Base-by-base conservation (phyloP, 2,888 invertebrate species). In the Apamea sordens region DNA sequence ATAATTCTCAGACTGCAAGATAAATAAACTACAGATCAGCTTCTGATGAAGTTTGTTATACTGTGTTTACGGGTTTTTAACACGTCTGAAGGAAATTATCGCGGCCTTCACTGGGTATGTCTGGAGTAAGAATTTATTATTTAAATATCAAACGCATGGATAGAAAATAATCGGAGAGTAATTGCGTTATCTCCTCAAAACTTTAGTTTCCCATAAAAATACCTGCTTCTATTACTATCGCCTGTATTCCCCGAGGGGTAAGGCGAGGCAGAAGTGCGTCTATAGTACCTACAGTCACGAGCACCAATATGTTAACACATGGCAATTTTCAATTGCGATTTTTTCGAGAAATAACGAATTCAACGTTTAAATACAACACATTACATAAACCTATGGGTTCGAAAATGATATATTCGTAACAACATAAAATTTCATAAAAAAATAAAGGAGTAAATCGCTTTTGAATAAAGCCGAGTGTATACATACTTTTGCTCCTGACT, bases 41-140 rank as follows among this genome's bases (percentile, higher is more conserved):
- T 63, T 67, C 56, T 36, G 32, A 63, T 77, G 70, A 56, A 77
- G 50, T 72, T 59, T 76, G n/a, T 70, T 74, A 67, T 86, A 13
- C 4, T 82, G 10, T 67, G 21, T 70, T 64, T 67, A 82, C 63
- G 13, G 65, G 21, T 36, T 63, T 63, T 47, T 24, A 32, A 41
- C 50, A 47, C 13, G 44, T 73, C 28, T 84, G 44, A 5, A 53
- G n/a, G 5, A 53, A 69, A 68, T 44, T 36, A 59, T n/a, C 11
- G n/a, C 11, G 53, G 47, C 80, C 72, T 84, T 72, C 72, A 24
- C 15, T 61, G 0, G 36, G 3, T 18, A 18, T 36, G 13, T 77
- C 36, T 70, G 18, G 24, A 56, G 24, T n/a, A n/a, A 41, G 13
- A 41, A 69, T 21, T 0, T 13, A 28, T 47, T 47, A 69, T 56